These are phyloP conservation scores for Anableps anableps DNA, from an alignment of 2,797 vertebrate species.

Conservation along the genomic window DNA sequence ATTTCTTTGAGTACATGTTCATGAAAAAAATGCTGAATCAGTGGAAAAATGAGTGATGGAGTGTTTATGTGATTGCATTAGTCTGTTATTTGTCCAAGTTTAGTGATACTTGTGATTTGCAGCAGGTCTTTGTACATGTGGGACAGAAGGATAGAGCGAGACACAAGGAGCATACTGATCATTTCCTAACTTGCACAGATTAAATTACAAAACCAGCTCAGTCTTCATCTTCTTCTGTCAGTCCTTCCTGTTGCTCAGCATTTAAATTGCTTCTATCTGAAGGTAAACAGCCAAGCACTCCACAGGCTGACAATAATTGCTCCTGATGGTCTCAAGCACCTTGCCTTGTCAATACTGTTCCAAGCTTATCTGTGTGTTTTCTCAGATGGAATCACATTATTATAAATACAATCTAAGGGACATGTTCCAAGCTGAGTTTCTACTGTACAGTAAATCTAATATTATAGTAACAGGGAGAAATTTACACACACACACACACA, in stretches of 20 bases:
- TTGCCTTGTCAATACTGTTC: constrained; percentile 5
- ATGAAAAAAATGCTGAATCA: constrained; percentile 11
- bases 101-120: constrained; percentile 10
- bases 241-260: constrained; percentile 23
- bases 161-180: constrained; percentile 50
- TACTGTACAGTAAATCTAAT: neutral
- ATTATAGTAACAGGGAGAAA: neutral
- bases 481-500: too few relatives aligned
- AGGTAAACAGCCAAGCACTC: constrained; percentile 45
- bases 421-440: neutral
- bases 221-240: constrained; percentile 28
- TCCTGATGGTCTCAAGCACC: constrained; percentile 31
- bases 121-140: constrained; percentile 22
- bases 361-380: constrained; percentile 13
- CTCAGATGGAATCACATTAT: neutral
- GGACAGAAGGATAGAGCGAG: neutral
- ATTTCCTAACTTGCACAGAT: constrained; percentile 55
- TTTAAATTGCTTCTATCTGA: constrained; percentile 24
- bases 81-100: constrained; percentile 46
- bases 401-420: neutral
- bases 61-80: constrained; percentile 49
- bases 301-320: constrained; percentile 32
- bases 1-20: neutral
- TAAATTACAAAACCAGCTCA: constrained; percentile 50
- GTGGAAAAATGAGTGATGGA: constrained; percentile 40